Evolutionary conservation across 1,140 invertebrate species (phyloP).

Genomic region (Choristoneura fumiferana): DNA sequence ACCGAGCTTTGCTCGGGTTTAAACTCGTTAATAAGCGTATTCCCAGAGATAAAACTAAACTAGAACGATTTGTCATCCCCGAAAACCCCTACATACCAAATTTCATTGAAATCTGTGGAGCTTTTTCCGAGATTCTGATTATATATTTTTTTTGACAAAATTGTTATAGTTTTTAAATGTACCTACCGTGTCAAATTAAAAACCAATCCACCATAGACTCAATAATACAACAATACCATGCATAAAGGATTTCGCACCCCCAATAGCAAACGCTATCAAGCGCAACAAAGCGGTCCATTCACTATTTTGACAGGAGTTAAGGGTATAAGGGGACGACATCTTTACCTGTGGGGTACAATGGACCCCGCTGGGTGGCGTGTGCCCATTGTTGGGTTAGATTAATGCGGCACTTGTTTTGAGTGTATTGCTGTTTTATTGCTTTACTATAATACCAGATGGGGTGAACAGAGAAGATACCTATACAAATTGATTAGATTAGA

Average conservation of each 20-base stretch:
- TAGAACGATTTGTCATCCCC: no score
- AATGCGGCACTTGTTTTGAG: constrained; percentile 9
- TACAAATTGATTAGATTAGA: no score
- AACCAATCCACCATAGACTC: background rate
- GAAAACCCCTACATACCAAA: no score
- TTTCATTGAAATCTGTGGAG: no score
- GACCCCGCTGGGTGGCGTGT: constrained; percentile 2
- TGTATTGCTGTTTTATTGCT: background rate
- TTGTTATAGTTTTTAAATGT: background rate
- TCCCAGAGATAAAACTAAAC: no score
- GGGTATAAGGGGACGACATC: background rate
- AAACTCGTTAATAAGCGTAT: no score
- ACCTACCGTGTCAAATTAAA: background rate
- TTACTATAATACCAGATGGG: no score
- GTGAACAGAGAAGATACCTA: no score
- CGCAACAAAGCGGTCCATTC: constrained; percentile 2
- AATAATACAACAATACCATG: constrained; percentile 15
- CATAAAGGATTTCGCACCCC: constrained; percentile 15
- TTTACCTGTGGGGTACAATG: constrained; percentile 6
- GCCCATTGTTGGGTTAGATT: constrained; percentile 17
- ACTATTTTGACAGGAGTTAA: constrained; percentile 18
- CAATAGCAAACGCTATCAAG: background rate
- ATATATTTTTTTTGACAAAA: no score
- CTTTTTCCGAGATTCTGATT: no score
- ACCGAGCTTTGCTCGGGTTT: no score